phyloP scores from a whole-genome alignment of 2,888 invertebrate species.

The Nemotelus pantherinus region DNA sequence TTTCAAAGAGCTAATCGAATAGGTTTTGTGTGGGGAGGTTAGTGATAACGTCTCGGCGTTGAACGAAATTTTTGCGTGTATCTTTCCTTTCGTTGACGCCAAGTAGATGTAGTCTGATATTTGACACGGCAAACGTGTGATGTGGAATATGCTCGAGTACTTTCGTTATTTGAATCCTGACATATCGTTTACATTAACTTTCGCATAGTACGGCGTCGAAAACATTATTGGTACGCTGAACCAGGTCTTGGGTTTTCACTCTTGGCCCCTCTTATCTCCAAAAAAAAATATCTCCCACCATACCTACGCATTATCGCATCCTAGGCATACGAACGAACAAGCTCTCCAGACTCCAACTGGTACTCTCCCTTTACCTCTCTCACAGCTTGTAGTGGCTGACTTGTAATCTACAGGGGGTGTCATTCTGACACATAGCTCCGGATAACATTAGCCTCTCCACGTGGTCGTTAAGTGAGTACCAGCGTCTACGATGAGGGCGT shows the following conservation, averaged over 20 bases:
- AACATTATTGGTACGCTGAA: neutral
- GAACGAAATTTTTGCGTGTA: too few species aligned
- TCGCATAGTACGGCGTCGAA: neutral
- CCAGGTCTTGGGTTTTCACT: neutral
- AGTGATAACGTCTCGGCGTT: neutral
- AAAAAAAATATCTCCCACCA: neutral
- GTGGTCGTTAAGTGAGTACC: constrained; percentile 43
- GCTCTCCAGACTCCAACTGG: neutral
- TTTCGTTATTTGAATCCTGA: too few species aligned
- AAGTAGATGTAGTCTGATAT: too few species aligned
- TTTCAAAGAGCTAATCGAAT: neutral
- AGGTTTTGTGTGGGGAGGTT: neutral
- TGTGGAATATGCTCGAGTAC: too few species aligned
- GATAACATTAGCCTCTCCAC: constrained; percentile 44
- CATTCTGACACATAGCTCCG: constrained; percentile 39
- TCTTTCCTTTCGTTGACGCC: neutral
- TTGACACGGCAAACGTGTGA: too few species aligned
- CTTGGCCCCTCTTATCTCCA: too few species aligned
- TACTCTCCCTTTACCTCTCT: constrained; percentile 4
- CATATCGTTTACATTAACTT: too few species aligned
- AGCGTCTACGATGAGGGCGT: neutral
- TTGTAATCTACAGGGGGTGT: constrained; percentile 43
- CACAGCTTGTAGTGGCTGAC: constrained; percentile 17
- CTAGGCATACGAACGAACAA: constrained; percentile 17
- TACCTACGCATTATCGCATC: constrained; percentile 31